Percentiles rank a stretch among this genome's conserved stretches.
Conservation (phyloP, 2,888 invertebrate genomes). For the Aleiodes leptofemur region DNA sequence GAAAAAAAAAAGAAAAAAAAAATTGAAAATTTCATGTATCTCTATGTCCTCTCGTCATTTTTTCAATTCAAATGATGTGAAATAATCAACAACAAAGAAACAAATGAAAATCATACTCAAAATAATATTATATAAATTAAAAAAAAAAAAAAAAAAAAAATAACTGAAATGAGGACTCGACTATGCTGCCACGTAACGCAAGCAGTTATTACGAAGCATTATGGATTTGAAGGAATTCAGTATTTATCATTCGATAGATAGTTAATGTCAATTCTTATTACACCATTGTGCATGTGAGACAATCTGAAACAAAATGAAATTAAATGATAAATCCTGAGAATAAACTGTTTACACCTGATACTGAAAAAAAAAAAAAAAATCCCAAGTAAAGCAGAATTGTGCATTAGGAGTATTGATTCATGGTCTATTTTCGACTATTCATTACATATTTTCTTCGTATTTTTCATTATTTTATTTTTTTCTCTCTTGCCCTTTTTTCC, state of each 20-base stretch:
- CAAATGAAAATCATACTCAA: slow-evolving; percentile 4
- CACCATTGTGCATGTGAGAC: slow-evolving; percentile 32
- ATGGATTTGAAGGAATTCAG: slow-evolving; percentile 30
- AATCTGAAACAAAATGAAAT: slow-evolving; percentile 30
- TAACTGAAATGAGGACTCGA: slow-evolving; percentile 9
- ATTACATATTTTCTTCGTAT: background rate
- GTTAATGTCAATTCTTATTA: slow-evolving; percentile 37
- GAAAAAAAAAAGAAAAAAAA: too few species aligned
- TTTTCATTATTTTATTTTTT: too few species aligned
- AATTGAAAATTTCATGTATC: too few species aligned
- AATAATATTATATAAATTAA: background rate
- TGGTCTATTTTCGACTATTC: slow-evolving; percentile 22
- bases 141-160: background rate
- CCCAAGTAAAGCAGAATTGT: slow-evolving; percentile 1
- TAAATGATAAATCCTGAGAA: slow-evolving; percentile 12
- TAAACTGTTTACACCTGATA: background rate
- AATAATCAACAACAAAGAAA: background rate
- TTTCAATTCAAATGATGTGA: background rate
- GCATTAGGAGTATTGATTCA: slow-evolving; percentile 22
- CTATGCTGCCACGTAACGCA: slow-evolving; percentile 24
- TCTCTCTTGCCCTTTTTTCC: background rate
- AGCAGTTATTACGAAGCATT: slow-evolving; percentile 29
- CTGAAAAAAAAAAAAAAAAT: background rate
- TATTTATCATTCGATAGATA: slow-evolving; percentile 35
- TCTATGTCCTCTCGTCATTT: slow-evolving; percentile 10